Evolutionary conservation across 1,140 invertebrate species (phyloP).

Genomic region (Maconellicoccus hirsutus): DNA sequence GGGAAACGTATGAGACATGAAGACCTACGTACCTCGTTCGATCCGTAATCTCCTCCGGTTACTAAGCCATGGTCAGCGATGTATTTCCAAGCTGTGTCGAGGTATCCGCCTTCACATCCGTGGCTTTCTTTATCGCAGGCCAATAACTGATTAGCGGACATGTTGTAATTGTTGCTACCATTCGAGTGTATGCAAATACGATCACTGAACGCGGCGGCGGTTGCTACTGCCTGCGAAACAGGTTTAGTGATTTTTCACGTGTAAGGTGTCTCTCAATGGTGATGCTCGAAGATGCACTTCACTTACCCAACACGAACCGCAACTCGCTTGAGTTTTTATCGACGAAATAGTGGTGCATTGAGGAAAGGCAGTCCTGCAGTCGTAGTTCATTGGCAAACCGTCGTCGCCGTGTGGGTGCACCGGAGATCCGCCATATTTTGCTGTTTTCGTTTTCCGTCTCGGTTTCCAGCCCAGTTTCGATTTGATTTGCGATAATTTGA

Average conservation of each 20-base stretch:
- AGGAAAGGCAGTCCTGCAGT: constrained; percentile 65
- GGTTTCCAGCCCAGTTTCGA: background rate
- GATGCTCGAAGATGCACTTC: background rate
- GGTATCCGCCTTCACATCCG: constrained; percentile 52
- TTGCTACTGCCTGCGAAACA: background rate
- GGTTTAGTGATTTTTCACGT: no score
- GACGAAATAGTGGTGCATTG: constrained; percentile 70
- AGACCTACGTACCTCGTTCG: constrained; percentile 34
- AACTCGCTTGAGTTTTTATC: constrained; percentile 61
- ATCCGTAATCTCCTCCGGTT: constrained; percentile 48
- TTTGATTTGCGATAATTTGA: background rate
- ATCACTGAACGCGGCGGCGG: background rate
- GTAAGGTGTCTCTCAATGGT: no score
- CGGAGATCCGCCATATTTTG: background rate
- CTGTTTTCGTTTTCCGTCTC: background rate
- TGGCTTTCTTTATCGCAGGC: constrained; percentile 56
- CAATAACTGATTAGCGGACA: constrained; percentile 49
- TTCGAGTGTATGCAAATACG: background rate
- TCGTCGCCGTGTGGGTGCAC: background rate
- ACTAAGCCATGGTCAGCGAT: constrained; percentile 43
- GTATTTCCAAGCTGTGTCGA: constrained; percentile 46
- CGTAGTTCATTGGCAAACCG: constrained; percentile 59
- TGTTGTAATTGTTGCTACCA: constrained; percentile 33
- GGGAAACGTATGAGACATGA: no score
- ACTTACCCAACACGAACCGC: constrained; percentile 52